Evolutionary conservation across 30 jellyfish, hydroid and myxozoan species (phyloP), one percentile per base, ranked within the genome.

Genomic region (Hydractinia echinata): DNA sequence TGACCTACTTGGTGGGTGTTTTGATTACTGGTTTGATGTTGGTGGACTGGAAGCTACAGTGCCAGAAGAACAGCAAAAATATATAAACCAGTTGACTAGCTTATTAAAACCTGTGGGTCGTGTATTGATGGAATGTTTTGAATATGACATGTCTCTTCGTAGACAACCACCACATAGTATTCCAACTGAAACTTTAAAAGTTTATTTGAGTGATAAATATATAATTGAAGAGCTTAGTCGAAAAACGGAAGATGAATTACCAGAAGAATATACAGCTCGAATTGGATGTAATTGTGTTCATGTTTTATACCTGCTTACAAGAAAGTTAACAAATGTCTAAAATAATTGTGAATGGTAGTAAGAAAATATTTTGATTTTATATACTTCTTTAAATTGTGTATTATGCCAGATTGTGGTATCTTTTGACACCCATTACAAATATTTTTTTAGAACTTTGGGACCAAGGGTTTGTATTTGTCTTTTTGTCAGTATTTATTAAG

Each of bases 21-120:
- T 77, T 77, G 85, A 77, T 55, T 51, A 20, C 53, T 77, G 79
- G 80, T 77, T 79, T 79, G 85, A 77, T 77, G 53, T 79, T 10
- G 85, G 85, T 11, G 79, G 85, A 10, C 82, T 77, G 11, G 87
- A 61, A n/a, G 87, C 87, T 49, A 80, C 66, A 84, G 87, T 61
- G 9, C 21, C 67, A 10, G 83, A 61, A 61, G 87, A 80, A 30
- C 87, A 67, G 85, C 83, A 80, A 51, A 80, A 80, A 56, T 77
- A 77, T 54, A 55, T 77, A 50, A 79, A 77, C 30, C 79, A 15
- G 6, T 18, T 51, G 52, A 60, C 39, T n/a, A 18, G 51, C 21
- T 61, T 77, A 9, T 21, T 77, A 52, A 8, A 56, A 15, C 7
- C 51, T 20, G 44, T 0, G 3, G 56, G 61, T 5, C 60, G 53